Percentiles rank a stretch among this genome's conserved stretches.
phyloP scores from a whole-genome alignment of 2,888 invertebrate genomes.

The Melipona bicolor region DNA sequence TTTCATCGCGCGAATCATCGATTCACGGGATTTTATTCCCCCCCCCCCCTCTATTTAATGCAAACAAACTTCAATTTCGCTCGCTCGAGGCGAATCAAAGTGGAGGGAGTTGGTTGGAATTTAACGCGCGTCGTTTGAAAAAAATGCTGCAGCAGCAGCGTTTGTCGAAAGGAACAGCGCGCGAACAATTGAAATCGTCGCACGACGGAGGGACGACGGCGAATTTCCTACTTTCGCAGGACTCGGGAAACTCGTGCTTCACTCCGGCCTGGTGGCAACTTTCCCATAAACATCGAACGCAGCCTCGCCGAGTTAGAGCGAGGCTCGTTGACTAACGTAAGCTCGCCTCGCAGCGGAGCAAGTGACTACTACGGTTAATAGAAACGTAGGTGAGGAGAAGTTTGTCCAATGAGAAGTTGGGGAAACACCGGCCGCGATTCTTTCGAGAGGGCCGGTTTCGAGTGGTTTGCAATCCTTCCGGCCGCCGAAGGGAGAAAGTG shows the following conservation, averaged over 20 bases:
- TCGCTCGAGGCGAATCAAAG: too few relatives aligned
- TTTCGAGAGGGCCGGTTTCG: slow-evolving; percentile 23
- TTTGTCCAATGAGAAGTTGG: slow-evolving; percentile 22
- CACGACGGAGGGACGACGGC: background rate
- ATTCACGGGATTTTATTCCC: background rate
- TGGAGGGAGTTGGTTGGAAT: too few relatives aligned
- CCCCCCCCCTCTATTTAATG: too few relatives aligned
- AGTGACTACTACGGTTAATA: background rate
- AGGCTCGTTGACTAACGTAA: slow-evolving; percentile 15
- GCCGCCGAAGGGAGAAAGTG: background rate
- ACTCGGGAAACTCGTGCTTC: background rate
- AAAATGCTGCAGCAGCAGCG: too few relatives aligned
- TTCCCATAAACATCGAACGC: slow-evolving; percentile 13
- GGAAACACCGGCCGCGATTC: slow-evolving; percentile 47
- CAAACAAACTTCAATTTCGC: too few relatives aligned
- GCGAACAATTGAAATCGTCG: background rate
- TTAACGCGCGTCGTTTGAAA: too few relatives aligned
- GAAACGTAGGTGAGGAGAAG: slow-evolving; percentile 49
- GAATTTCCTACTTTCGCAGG: background rate
- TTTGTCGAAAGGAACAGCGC: too few relatives aligned
- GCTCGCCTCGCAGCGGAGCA: slow-evolving; percentile 41
- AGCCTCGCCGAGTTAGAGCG: slow-evolving; percentile 8
- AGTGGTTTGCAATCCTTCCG: slow-evolving; percentile 21
- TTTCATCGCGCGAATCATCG: background rate
- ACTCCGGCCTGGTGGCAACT: background rate